Conservation (phyloP, 2,888 invertebrate genomes). For the Muschampia plurimacula region DNA sequence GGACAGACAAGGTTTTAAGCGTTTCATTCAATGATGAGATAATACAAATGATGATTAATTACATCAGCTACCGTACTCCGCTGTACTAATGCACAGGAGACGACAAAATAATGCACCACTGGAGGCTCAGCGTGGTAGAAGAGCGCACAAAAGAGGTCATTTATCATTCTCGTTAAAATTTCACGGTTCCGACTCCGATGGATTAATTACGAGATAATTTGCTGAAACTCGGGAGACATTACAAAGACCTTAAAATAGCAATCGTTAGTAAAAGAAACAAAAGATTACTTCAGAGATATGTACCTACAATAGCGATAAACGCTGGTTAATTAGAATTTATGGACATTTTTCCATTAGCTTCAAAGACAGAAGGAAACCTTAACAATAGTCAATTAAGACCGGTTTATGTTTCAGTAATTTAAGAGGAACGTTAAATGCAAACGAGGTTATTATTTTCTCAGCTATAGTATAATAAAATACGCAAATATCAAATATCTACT, state of each 20-base stretch:
- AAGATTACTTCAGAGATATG: conserved; percentile 28
- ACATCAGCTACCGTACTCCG: conserved; percentile 29
- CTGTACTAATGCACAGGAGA: conserved; percentile 34
- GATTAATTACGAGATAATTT: conserved; percentile 47
- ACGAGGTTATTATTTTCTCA: not conserved
- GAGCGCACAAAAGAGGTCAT: conserved; percentile 39
- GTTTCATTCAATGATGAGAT: conserved; percentile 20
- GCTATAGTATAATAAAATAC: not conserved
- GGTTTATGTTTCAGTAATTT: conserved; percentile 58
- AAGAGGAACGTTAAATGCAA: conserved; percentile 26
- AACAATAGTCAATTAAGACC: conserved; percentile 60
- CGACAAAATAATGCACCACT: conserved; percentile 32
- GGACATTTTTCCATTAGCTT: conserved; percentile 41
- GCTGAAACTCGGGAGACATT: conserved; percentile 37
- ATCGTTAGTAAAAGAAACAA: conserved; percentile 38
- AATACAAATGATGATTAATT: conserved; percentile 45
- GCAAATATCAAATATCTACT: too few species aligned
- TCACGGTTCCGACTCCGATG: conserved; percentile 41
- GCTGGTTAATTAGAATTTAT: conserved; percentile 39
- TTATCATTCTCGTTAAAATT: conserved; percentile 43
- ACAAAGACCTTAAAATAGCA: conserved; percentile 38
- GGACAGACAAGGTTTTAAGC: too few species aligned
- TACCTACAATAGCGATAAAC: conserved; percentile 21
- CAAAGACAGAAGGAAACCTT: conserved; percentile 43
- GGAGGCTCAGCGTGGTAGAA: conserved; percentile 10